Evolutionary conservation across 2,888 invertebrate species (phyloP), one percentile per base, ranked within the genome.

Genomic region (Elegia similella): DNA sequence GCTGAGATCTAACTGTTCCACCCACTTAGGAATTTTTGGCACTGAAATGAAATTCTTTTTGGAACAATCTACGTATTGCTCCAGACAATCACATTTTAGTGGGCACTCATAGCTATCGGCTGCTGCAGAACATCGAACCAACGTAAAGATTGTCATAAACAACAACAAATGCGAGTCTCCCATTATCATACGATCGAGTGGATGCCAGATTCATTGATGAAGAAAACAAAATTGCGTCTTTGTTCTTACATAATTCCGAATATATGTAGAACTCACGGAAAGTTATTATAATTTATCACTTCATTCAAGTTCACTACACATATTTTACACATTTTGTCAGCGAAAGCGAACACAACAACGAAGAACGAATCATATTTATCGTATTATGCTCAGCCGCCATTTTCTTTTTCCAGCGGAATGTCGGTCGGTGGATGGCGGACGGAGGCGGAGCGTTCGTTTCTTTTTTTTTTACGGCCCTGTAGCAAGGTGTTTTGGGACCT

Each of bases 1-100:
- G 70, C 89, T 88, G 70, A 92, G 80, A 94, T 94, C 96, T 94
- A 96, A 92, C 77, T 93, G 93, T 88, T 94, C 93, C 81, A 95
- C 95, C 95, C 96, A 96, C 86, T 91, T 90, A 60, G 96, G 96
- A 80, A 96, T 92, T 86, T 94, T 91, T 67, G 96, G 96, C 81
- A 96, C 93, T 72, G 92, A 91, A 67, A 92, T 92, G 75, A 96
- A 93, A 82, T 94, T 94, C 78, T 93, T 93, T 75, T 93, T 94
- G 68, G 94, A 94, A 92, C 96, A 97, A 86, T 95, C 95, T 61
- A 96, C 95, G 82, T 94, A 94, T 70, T 93, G 92, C 73, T 95
- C 94, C 68, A 96, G 88, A 84, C 96, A 96, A 74, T 92, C 92
- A 84, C 96, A 97, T 80, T 91, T 91, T 71, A 92, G 92, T 57